These are phyloP conservation scores for Hephaestus fuliginosus DNA, from an alignment of 2,797 vertebrate genomes.

Conservation along the genomic window DNA sequence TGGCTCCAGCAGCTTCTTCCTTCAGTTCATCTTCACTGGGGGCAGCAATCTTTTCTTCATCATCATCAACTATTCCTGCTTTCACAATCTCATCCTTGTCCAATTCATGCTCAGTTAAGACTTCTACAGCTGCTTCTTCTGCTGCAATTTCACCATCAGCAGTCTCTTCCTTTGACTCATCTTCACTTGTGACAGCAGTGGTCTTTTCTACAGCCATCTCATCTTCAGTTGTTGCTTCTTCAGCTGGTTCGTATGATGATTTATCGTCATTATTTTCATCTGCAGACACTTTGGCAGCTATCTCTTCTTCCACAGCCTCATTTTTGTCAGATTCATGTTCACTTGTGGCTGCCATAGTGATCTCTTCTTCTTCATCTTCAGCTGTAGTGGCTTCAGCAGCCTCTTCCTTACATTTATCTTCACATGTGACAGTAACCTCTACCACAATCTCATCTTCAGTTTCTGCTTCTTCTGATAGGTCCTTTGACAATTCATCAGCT, in stretches of 20 bases:
- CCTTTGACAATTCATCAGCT: not conserved
- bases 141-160: conserved; percentile 2
- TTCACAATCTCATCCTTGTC: not conserved
- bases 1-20: not conserved
- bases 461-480: not conserved
- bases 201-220: not conserved
- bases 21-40: not conserved
- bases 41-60: not conserved
- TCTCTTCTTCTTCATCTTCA: conserved; percentile 4
- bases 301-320: conserved; percentile 16
- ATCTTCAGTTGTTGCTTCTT: conserved; percentile 2
- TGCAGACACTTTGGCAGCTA: conserved; percentile 11
- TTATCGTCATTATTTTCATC: conserved; percentile 25
- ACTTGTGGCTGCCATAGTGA: not conserved
- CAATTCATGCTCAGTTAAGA: not conserved
- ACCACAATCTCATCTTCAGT: not conserved
- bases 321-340: conserved; percentile 43
- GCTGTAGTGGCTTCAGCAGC: not conserved
- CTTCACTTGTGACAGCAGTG: not conserved
- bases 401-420: not conserved
- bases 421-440: not conserved
- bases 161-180: not conserved
- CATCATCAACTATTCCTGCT: not conserved
- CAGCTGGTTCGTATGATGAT: not conserved
- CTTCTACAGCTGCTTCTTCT: not conserved